A percentile compares a stretch with the other conserved stretches of the same genome.
Conservation (phyloP, 2,113 vertebrate genomes). For the Halcyon senegalensis region DNA sequence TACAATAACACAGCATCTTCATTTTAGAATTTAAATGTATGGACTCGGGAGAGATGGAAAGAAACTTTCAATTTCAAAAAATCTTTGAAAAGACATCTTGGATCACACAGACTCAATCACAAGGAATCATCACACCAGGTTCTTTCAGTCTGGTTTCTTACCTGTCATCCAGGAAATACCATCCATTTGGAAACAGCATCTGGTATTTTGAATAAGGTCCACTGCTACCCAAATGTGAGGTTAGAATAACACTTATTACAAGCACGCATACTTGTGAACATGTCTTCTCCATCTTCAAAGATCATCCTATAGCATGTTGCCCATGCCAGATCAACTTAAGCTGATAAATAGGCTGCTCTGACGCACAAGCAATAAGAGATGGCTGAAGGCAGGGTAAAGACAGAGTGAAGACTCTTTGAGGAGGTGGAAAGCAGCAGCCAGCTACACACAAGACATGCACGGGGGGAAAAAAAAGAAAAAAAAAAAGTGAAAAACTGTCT, state of each 20-base stretch:
- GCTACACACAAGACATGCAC: neutral
- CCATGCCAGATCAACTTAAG: neutral
- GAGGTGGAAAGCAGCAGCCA: neutral
- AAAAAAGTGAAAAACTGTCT: neutral
- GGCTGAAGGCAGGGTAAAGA: neutral
- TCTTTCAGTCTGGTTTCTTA: neutral
- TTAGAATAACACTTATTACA: neutral
- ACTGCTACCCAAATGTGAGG: neutral
- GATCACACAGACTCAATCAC: neutral
- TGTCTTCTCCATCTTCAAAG: neutral
- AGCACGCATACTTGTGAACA: neutral
- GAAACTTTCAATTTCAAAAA: neutral
- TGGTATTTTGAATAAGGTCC: neutral
- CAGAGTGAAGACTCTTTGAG: neutral
- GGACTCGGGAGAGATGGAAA: neutral
- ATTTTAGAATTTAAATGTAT: neutral
- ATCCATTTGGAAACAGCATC: neutral
- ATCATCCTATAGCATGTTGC: neutral
- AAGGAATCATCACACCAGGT: neutral
- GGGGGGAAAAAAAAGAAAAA: neutral
- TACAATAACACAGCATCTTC: neutral
- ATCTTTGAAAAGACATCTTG: neutral
- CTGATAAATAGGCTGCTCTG: neutral
- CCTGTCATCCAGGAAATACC: neutral
- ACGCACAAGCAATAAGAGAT: neutral